Base-by-base conservation (phyloP, 2,888 invertebrate genomes). In the Meliscaeva auricollis region DNA sequence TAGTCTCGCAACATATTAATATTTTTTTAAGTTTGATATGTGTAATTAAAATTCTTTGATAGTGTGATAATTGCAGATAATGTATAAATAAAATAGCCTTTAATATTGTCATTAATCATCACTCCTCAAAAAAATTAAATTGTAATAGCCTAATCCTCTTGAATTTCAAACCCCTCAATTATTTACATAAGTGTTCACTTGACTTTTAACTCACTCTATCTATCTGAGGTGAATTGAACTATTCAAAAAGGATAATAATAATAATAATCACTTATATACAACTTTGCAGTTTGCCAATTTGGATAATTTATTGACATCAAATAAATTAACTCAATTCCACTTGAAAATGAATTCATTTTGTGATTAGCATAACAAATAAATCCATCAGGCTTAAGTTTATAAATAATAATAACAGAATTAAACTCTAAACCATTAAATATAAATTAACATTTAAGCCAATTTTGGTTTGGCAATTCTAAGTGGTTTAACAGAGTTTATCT, bases 361-460 rank as follows among this genome's bases (percentile, higher is more conserved):
- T 8, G 44, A 44, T 62, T 62, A 44, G 62, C 62, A 62, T 44
- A 62, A 15, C 11, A 62, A 62, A 62, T 44, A 30, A 15, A 44
- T 46, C 30, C 44, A 44, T 44, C n/a, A 46, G 26, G 30, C 26
- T 62, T 62, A 15, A 26, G 15, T 41, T 41, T 44, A 44, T 44
- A 38, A n/a, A 38, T 22, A 38, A 38, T 22, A 38, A 13, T 41
- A 38, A 38, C 58, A 60, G 38, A 2, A 60, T 62, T 44, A 26
- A 44, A 9, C 15, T 30, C 22, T 62, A 44, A 62, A 62, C 44
- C 62, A 62, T 62, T 62, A 62, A 44, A 44, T 26, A 32, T 26
- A 26, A 54, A 54, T 54, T 54, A n/a, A 30, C 26, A 62, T 44
- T 38, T 30, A 62, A 41, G 60, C 41, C 62, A 62, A 62, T 62